Conservation (phyloP, 1,140 invertebrate species). For the Copidosoma floridanum region DNA sequence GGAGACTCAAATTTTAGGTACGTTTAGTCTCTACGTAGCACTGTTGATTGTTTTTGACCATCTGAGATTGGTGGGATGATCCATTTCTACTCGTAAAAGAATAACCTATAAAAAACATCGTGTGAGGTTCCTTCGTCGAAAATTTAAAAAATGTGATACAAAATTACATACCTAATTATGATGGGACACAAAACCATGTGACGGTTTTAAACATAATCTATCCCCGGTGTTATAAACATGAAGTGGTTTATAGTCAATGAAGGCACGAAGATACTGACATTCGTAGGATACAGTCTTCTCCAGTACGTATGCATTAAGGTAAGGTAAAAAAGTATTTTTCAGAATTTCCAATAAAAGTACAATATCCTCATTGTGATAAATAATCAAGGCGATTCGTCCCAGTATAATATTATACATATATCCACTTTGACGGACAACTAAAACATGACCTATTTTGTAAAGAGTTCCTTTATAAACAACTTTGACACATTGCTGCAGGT, state of each 20-base stretch:
- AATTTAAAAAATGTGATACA: no score
- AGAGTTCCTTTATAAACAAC: conserved; percentile 20
- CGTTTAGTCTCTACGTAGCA: no score
- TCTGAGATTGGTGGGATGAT: no score
- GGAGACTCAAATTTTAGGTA: no score
- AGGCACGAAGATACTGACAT: background rate
- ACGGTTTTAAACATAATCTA: background rate
- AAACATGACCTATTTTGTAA: conserved; percentile 20
- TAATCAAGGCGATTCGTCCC: conserved; percentile 23
- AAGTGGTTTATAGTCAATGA: conserved; percentile 2
- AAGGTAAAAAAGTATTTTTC: conserved; percentile 18
- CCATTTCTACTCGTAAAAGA: no score
- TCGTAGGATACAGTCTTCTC: conserved; percentile 4
- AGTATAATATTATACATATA: conserved; percentile 19
- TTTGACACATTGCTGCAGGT: conserved; percentile 18
- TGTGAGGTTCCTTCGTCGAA: no score
- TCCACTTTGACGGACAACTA: conserved; percentile 7
- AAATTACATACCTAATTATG: no score
- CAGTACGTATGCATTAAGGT: conserved; percentile 19
- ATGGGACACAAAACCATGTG: background rate
- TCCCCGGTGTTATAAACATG: background rate
- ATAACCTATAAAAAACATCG: no score
- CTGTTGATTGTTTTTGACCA: no score
- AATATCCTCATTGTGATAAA: conserved; percentile 14
- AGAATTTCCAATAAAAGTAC: conserved; percentile 25